Base-by-base conservation (phyloP, 1,140 invertebrate genomes). In the Euura saliciscinereae region DNA sequence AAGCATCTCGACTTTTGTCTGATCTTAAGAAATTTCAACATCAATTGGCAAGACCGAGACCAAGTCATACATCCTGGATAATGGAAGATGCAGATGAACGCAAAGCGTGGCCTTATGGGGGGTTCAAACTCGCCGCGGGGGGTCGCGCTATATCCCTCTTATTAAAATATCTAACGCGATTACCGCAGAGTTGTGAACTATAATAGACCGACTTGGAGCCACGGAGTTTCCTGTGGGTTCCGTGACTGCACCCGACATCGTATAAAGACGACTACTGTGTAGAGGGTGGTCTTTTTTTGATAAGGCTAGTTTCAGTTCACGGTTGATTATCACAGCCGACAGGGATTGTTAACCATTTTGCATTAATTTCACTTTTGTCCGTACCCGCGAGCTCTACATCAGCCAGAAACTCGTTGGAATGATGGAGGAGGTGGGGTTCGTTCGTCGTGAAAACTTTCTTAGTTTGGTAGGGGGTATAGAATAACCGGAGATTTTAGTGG, bases 131-230 rank as follows among this genome's bases (percentile, higher is more conserved):
- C 42, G 10, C 44, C 10, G 66, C 28, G 42, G 28, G 66, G 44
- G 28, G 44, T 11, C 8, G 28, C 66, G 11, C 66, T 67, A 1
- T 64, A n/a, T 83, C 78, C 74, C 80, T 84, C 82, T 85, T 85
- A 84, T 84, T 85, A 86, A 86, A 86, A 86, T 84, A 84, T 84
- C 83, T 84, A 86, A 86, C 82, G 77, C 82, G 81, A 84, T 86
- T 86, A 86, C 83, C 77, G 76, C 78, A 78, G 80, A 85, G 80
- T 84, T 82, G 81, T 81, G 79, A 84, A 84, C 84, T 84, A 82
- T 82, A 83, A 84, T 84, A 78, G 80, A 84, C 76, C 81, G 76
- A 82, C 77, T 83, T 78, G 77, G 79, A 84, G 79, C 73, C 71
- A 28, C 28, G 28, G 79, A 82, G 78, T 83, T 85, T 78, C 76